Percentiles rank a stretch among this genome's conserved stretches.
Conservation (phyloP, 1,140 invertebrate genomes). For the Anastrepha ludens region DNA sequence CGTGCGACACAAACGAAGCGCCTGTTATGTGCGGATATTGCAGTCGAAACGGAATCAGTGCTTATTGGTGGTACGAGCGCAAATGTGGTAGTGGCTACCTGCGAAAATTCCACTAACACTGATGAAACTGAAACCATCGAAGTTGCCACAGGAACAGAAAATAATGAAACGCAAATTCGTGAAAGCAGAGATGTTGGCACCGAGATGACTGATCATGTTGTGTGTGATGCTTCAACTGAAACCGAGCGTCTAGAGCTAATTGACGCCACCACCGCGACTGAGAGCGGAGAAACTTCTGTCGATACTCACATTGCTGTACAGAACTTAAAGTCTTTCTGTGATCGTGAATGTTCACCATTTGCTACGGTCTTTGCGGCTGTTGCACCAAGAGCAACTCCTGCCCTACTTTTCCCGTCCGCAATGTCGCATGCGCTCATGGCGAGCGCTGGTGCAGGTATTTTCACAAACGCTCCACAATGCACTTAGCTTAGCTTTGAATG, state of each 20-base stretch:
- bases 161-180: no score
- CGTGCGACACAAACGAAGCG: conserved; percentile 64
- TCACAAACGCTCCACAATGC: background rate
- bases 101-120: background rate
- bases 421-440: conserved; percentile 67
- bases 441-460: conserved; percentile 64
- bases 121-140: background rate
- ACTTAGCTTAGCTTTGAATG: no score
- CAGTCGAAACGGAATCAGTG: conserved; percentile 32
- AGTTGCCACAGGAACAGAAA: background rate
- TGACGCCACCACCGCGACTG: background rate
- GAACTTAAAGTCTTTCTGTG: conserved; percentile 56
- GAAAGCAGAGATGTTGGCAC: background rate
- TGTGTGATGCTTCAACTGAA: conserved; percentile 17
- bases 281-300: background rate
- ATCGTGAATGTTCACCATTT: conserved; percentile 67
- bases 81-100: background rate
- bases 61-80: background rate
- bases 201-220: background rate
- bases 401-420: conserved; percentile 67
- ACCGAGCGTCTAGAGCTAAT: background rate
- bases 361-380: conserved; percentile 60
- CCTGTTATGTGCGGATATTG: conserved; percentile 47
- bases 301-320: conserved; percentile 15
- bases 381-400: conserved; percentile 57